phyloP scores from a whole-genome alignment of 1,140 invertebrate species.

The Neodiprion lecontei region DNA sequence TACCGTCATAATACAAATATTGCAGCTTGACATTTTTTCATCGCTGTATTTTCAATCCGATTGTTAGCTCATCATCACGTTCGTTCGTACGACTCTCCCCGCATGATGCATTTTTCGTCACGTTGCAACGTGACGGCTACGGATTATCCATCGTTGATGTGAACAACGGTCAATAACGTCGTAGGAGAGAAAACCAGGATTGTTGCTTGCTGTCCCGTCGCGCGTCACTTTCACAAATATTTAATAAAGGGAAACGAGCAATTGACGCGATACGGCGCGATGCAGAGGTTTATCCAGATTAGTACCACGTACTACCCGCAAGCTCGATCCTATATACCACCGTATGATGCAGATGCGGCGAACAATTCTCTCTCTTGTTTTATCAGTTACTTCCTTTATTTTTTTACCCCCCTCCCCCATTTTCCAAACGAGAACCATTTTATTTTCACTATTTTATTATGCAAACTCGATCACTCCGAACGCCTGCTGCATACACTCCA shows the following conservation, averaged over 20 bases:
- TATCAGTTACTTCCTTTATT: slow-evolving; percentile 11
- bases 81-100: too few species aligned
- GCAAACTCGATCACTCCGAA: too few species aligned
- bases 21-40: too few species aligned
- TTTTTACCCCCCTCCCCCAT: not conserved
- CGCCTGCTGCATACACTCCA: too few species aligned
- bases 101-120: slow-evolving; percentile 31
- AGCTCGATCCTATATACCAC: slow-evolving; percentile 14
- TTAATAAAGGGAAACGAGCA: slow-evolving; percentile 29
- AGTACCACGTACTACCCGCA: slow-evolving; percentile 7
- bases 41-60: too few species aligned
- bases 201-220: slow-evolving; percentile 28
- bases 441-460: too few species aligned
- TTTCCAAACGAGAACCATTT: too few species aligned
- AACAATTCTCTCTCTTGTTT: slow-evolving; percentile 14
- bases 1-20: too few species aligned
- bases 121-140: slow-evolving; percentile 19
- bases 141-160: slow-evolving; percentile 32
- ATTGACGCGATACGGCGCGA: slow-evolving; percentile 27
- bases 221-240: slow-evolving; percentile 30
- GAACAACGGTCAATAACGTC: slow-evolving; percentile 26
- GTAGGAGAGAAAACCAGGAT: not conserved
- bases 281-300: slow-evolving; percentile 12
- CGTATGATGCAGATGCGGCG: slow-evolving; percentile 11
- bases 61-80: too few species aligned